phyloP scores from a whole-genome alignment of 2,113 vertebrate genomes.

The Dolichallabes microphthalmus region DNA sequence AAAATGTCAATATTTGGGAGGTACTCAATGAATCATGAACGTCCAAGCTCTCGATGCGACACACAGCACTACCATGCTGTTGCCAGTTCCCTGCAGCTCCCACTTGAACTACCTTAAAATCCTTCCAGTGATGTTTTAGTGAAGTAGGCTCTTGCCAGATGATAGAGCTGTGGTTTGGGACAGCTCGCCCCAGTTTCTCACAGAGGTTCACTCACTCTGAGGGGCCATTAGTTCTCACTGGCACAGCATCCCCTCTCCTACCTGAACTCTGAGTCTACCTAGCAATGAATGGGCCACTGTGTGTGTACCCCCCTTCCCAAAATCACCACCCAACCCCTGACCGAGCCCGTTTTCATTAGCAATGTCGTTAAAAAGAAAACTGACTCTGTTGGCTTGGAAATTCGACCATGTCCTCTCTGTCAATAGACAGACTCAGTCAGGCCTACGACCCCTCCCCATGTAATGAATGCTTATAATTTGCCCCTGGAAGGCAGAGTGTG shows the following conservation, averaged over 20 bases:
- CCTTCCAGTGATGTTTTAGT: slow-evolving; percentile 6
- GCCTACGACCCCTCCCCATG: slow-evolving; percentile 37
- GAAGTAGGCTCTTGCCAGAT: slow-evolving; percentile 33
- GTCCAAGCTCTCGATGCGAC: background rate
- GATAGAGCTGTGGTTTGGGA: slow-evolving; percentile 46
- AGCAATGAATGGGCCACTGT: slow-evolving; percentile 50
- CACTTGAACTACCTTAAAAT: background rate
- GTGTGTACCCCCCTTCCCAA: slow-evolving; percentile 40
- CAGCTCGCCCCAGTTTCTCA: background rate
- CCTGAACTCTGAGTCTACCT: slow-evolving; percentile 42
- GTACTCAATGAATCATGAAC: background rate
- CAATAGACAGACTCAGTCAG: slow-evolving; percentile 51
- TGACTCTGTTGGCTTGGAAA: slow-evolving; percentile 50
- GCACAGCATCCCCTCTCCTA: slow-evolving; percentile 34
- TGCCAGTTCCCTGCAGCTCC: background rate
- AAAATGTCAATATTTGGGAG: background rate
- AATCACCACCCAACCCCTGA: slow-evolving; percentile 40
- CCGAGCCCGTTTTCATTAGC: slow-evolving; percentile 52
- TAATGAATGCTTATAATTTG: slow-evolving; percentile 53
- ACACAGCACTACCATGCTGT: background rate
- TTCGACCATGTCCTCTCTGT: slow-evolving; percentile 41
- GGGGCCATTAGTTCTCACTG: slow-evolving; percentile 42
- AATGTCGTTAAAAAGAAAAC: slow-evolving; percentile 56
- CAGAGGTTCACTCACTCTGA: slow-evolving; percentile 42
- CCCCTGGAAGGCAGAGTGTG: slow-evolving; percentile 21